Percentiles rank a stretch among this genome's conserved stretches.
Evolutionary conservation across 1,140 invertebrate species (phyloP).

Genomic region (Leptopilina clavipes): DNA sequence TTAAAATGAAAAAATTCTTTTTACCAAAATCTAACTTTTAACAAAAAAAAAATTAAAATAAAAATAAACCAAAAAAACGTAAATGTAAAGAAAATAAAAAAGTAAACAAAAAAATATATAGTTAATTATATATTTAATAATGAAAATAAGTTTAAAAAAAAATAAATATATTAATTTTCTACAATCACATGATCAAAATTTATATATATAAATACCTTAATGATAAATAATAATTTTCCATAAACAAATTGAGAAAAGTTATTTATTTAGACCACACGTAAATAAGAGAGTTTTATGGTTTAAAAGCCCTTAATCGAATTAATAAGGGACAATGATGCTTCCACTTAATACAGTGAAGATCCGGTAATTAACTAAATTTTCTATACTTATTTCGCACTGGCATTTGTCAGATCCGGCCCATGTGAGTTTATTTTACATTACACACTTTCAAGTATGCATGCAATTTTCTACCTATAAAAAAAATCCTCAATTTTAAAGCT

Average conservation of each 20-base stretch:
- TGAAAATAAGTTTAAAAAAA: too few species aligned
- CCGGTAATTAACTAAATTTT: constrained; percentile 32
- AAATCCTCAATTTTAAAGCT: constrained; percentile 3
- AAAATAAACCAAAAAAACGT: too few species aligned
- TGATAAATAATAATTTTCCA: neutral
- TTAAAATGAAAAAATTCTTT: too few species aligned
- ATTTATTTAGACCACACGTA: neutral
- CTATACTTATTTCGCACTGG: constrained; percentile 13
- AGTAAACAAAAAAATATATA: too few species aligned
- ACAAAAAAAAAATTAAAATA: too few species aligned
- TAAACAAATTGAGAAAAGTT: neutral
- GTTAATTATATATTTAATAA: too few species aligned
- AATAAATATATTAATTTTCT: too few species aligned
- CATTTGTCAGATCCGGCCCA: constrained; percentile 18
- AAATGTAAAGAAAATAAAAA: too few species aligned
- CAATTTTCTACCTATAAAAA: constrained; percentile 5
- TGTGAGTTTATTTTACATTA: neutral
- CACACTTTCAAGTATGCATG: constrained; percentile 6
- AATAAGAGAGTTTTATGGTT: neutral
- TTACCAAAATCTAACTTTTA: too few species aligned
- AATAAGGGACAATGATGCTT: constrained; percentile 1
- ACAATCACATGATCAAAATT: too few species aligned
- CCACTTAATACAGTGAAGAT: constrained; percentile 26
- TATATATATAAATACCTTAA: too few species aligned
- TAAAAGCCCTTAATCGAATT: constrained; percentile 14